Base-by-base conservation (phyloP, 2,888 invertebrate genomes). In the Athetis lepigone region DNA sequence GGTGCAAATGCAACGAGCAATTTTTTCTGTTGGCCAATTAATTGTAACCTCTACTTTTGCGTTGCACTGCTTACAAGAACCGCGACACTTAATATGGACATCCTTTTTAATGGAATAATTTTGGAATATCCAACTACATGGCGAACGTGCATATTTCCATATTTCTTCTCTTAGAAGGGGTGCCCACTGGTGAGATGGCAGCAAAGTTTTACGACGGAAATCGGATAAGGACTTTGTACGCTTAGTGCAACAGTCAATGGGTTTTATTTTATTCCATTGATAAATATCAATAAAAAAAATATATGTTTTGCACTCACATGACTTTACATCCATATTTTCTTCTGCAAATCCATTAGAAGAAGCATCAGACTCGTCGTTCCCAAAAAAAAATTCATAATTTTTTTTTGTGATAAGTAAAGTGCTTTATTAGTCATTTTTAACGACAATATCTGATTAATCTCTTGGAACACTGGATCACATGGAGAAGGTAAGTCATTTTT, bases 251-350 rank as follows among this genome's bases (percentile, higher is more conserved):
- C 49, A 36, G 16, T 49, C 36, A 49, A 36, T 49, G 36, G 36
- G 36, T 36, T 49, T 49, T n/a, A 49, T 49, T 23, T 49, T 49
- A 3, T 49, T 49, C 49, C 49, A 36, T 2, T 49, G 49, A 36
- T 49, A 36, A 49, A 49, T 9, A 2, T 49, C 49, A n/a, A 49
- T 2, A 49, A 49, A 49, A 49, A 49, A 36, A n/a, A 16, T 1
- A 1, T 2, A 36, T 5, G 49, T 36, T 49, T 36, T 0, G 6
- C 51, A 51, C 1, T 51, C 25, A 18, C 18, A 39, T 51, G 39
- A 2, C 40, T 51, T 51, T 11, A 4, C 25, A 4, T 21, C n/a
- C 23, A 45, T 45, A 45, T 8, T 5, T 16, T 0, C 23, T 45
- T 45, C 45, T 45, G n/a, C 45, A 45, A 16, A 25, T 45, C 23